Percentiles rank a stretch among this genome's conserved stretches.
Conservation (phyloP, 2,888 invertebrate species). For the Erebia epiphron region DNA sequence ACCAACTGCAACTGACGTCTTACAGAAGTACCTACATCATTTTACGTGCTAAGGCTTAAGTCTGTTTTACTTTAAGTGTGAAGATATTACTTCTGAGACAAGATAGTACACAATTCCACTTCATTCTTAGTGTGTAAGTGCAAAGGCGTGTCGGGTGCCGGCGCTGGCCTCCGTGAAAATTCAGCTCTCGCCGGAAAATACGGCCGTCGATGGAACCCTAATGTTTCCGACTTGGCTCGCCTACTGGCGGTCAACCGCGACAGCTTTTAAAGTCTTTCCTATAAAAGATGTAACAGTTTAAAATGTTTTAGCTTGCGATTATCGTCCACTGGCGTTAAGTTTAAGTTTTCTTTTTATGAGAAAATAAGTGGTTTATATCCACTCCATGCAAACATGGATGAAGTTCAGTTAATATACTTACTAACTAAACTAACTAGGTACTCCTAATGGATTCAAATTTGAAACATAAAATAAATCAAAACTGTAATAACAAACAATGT, state of each 20-base stretch:
- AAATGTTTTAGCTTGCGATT: slow-evolving; percentile 24
- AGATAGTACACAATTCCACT: slow-evolving; percentile 70
- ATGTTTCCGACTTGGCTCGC: slow-evolving; percentile 76
- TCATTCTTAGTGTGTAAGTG: slow-evolving; percentile 73
- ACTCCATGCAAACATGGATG: no score
- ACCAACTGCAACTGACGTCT: background rate
- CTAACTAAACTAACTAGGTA: no score
- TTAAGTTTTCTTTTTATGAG: slow-evolving; percentile 3
- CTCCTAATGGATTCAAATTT: no score
- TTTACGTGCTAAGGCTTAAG: background rate
- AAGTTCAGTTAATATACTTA: no score
- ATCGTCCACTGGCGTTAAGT: slow-evolving; percentile 1
- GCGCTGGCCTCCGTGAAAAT: slow-evolving; percentile 71
- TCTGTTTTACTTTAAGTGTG: slow-evolving; percentile 41
- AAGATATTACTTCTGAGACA: slow-evolving; percentile 66
- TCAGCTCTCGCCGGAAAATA: slow-evolving; percentile 73
- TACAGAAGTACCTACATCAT: background rate
- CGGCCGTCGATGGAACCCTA: slow-evolving; percentile 79
- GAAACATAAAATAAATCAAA: no score
- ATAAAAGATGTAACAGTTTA: slow-evolving; percentile 49
- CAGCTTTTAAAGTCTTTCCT: slow-evolving; percentile 61
- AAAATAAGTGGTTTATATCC: no score
- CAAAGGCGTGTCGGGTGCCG: slow-evolving; percentile 77
- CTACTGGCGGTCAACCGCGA: slow-evolving; percentile 69
- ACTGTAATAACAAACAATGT: no score